Conservation (phyloP, 2,888 invertebrate genomes). For the Aporophyla nigra region DNA sequence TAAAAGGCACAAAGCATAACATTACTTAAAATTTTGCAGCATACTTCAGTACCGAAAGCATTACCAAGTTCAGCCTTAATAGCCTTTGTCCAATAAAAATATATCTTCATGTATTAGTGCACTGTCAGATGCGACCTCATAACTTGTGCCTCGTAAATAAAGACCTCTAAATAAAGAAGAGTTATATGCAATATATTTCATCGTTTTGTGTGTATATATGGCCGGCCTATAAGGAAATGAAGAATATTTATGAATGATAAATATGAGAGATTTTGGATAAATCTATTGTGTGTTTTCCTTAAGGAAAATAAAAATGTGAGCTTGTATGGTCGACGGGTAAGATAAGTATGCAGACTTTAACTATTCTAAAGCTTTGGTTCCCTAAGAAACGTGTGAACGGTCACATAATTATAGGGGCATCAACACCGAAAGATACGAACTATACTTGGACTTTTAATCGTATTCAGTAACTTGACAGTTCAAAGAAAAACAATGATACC, state of each 20-base stretch:
- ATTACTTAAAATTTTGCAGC: constrained; percentile 8
- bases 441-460: too few species aligned
- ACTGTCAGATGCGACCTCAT: constrained; percentile 50
- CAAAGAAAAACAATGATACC: too few species aligned
- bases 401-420: too few species aligned
- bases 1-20: background rate
- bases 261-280: constrained; percentile 33
- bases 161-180: constrained; percentile 48
- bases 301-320: constrained; percentile 15
- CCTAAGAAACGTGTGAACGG: too few species aligned
- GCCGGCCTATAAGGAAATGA: constrained; percentile 52
- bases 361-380: too few species aligned
- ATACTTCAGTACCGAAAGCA: background rate
- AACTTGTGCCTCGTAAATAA: constrained; percentile 57
- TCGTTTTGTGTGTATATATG: constrained; percentile 38
- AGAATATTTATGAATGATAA: constrained; percentile 53
- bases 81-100: constrained; percentile 49
- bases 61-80: constrained; percentile 19
- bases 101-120: constrained; percentile 53
- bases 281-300: constrained; percentile 25
- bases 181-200: constrained; percentile 54
- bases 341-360: background rate
- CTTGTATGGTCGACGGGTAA: background rate
- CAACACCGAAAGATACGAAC: too few species aligned
- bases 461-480: too few species aligned